Conservation (phyloP, 2,888 invertebrate genomes). For the Drosophila tripunctata region DNA sequence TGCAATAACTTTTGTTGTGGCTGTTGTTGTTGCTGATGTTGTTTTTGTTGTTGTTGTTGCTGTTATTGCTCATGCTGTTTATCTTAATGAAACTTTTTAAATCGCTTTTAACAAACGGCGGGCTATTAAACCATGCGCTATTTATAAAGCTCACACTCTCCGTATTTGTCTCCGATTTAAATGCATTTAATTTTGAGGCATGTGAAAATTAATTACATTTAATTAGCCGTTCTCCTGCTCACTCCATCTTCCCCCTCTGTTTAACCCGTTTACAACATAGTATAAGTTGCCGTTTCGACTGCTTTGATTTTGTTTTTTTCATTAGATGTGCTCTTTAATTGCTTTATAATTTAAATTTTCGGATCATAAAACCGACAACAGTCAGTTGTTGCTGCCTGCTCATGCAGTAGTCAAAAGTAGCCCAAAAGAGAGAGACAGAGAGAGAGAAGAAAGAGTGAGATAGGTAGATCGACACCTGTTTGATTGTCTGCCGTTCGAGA, state of each 20-base stretch:
- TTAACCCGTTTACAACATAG: conserved; percentile 3
- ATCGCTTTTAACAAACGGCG: conserved; percentile 69
- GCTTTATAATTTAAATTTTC: conserved; percentile 77
- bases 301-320: conserved; percentile 19
- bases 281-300: conserved; percentile 62
- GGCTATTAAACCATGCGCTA: conserved; percentile 66
- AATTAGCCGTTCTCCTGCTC: conserved; percentile 52
- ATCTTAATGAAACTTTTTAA: conserved; percentile 79
- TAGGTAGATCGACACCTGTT: conserved; percentile 34
- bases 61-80: conserved; percentile 49
- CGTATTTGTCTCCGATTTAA: conserved; percentile 69
- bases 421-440: background rate
- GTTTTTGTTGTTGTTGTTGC: conserved; percentile 28
- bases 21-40: conserved; percentile 8
- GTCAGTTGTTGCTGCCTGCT: conserved; percentile 26
- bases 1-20: conserved; percentile 66
- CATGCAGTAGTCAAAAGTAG: conserved; percentile 61
- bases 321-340: conserved; percentile 59
- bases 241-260: conserved; percentile 3
- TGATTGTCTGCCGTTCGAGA: conserved; percentile 36
- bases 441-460: background rate
- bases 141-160: conserved; percentile 72
- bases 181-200: conserved; percentile 74
- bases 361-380: conserved; percentile 37
- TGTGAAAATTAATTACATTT: conserved; percentile 81